Percentiles rank a stretch among this genome's conserved stretches.
Evolutionary conservation across 2,888 invertebrate species (phyloP).

Genomic region (Schrankia costaestrigalis): DNA sequence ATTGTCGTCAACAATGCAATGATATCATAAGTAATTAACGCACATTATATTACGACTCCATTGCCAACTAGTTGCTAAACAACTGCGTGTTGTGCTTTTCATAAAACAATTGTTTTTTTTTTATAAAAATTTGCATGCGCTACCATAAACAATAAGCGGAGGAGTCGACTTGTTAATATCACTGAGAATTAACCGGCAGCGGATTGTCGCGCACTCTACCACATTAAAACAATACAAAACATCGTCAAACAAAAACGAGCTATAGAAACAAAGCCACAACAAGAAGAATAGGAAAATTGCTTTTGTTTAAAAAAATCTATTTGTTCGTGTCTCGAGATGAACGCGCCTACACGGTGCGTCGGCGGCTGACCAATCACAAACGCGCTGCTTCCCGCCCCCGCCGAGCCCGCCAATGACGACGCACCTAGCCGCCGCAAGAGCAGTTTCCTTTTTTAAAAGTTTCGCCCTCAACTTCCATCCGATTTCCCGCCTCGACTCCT

Average conservation of each 20-base stretch:
- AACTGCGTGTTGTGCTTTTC: conserved; percentile 55
- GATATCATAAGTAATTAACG: conserved; percentile 64
- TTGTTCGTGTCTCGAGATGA: conserved; percentile 76
- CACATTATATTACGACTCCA: conserved; percentile 39
- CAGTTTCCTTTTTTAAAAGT: conserved; percentile 80
- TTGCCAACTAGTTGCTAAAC: conserved; percentile 43
- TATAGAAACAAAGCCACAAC: conserved; percentile 71
- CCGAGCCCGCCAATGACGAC: conserved; percentile 60
- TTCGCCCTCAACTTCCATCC: conserved; percentile 77
- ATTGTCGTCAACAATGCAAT: conserved; percentile 37
- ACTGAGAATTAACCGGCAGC: conserved; percentile 75
- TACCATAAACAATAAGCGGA: conserved; percentile 60
- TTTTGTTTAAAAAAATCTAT: conserved; percentile 80
- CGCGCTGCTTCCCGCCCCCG: conserved; percentile 66
- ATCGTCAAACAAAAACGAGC: conserved; percentile 73
- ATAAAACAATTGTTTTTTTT: conserved; percentile 72
- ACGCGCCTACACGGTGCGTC: conserved; percentile 66
- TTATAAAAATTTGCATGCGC: conserved; percentile 69
- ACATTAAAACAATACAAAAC: conserved; percentile 78
- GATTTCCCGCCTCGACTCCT: conserved; percentile 76
- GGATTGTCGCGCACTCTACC: conserved; percentile 71
- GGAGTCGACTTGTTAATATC: conserved; percentile 67
- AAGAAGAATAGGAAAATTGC: conserved; percentile 81
- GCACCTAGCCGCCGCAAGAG: conserved; percentile 59
- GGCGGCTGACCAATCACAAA: conserved; percentile 64